Evolutionary conservation across 2,888 invertebrate genomes (phyloP), one percentile per base, ranked within the genome.

Genomic region (Graphium colonna): DNA sequence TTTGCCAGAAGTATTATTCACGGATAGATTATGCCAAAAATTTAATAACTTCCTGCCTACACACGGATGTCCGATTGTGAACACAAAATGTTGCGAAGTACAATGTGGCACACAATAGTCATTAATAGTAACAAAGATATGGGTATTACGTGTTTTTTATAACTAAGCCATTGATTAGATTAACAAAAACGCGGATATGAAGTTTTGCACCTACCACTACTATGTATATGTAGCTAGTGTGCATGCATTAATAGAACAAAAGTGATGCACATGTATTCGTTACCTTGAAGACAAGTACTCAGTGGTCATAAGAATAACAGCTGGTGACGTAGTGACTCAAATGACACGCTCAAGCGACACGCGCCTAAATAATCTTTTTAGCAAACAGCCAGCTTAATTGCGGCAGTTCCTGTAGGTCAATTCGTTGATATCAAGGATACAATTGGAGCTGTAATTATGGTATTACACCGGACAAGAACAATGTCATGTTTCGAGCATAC

Each of bases 401-500:
- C 65, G 63, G 51, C 58, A 69, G 78, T 75, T 78, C 76, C 74
- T 73, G 70, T 76, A 62, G 80, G 82, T 82, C 80, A 85, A 76
- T 66, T 81, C 58, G 70, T 72, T 71, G 63, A 60, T 71, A 74
- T 68, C 69, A 80, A 73, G 69, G 69, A 63, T 68, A 63, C 60
- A 51, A 51, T 45, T 54, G 49, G 44, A 49, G 40, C 33, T 42
- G 17, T 50, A 55, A 45, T 55, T 55, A 55, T 13, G 41, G 26
- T 8, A 50, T 46, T 55, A 51, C 50, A 38, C 26, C 43, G 53
- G 44, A 26, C 53, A 39, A 53, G 53, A 46, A 45, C 40, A 38
- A 47, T 40, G 39, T 39, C 31, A 45, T 31, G 17, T 40, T 31
- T 17, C 9, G 45, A 12, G 33, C 9, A 33, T 18, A 51, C 44